Conservation (phyloP, 2,113 vertebrate genomes). For the Acanthochromis polyacanthus region DNA sequence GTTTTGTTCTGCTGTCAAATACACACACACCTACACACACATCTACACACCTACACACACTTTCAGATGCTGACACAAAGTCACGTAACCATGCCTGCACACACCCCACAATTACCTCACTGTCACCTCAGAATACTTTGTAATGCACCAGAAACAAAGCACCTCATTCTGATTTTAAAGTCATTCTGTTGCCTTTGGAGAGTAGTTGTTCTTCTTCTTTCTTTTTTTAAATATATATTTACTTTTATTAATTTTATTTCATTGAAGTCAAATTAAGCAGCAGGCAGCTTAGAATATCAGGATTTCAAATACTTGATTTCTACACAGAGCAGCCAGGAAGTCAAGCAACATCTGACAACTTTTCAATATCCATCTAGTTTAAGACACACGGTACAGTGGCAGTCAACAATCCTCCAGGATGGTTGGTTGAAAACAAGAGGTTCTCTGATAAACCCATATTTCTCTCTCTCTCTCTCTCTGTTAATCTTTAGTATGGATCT, state of each 20-base stretch:
- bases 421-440: no score
- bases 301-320: conserved; percentile 16
- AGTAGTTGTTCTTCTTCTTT: background rate
- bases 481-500: no score
- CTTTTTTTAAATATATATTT: no score
- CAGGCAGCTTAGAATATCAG: conserved; percentile 8
- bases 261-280: conserved; percentile 15
- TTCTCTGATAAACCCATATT: no score
- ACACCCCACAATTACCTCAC: conserved; percentile 5
- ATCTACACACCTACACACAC: background rate
- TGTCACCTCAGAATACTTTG: conserved; percentile 40
- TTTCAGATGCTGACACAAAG: conserved; percentile 4
- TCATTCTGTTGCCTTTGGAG: background rate
- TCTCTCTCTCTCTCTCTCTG: no score
- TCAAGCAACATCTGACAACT: background rate
- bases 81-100: conserved; percentile 14
- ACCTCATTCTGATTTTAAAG: conserved; percentile 38
- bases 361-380: background rate
- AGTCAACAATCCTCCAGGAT: no score
- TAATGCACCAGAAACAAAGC: conserved; percentile 27
- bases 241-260: no score
- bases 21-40: background rate
- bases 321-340: background rate
- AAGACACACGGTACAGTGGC: no score
- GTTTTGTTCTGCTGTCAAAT: conserved; percentile 47